Evolutionary conservation across 1,140 invertebrate species (phyloP).

Genomic region (Penaeus japonicus): DNA sequence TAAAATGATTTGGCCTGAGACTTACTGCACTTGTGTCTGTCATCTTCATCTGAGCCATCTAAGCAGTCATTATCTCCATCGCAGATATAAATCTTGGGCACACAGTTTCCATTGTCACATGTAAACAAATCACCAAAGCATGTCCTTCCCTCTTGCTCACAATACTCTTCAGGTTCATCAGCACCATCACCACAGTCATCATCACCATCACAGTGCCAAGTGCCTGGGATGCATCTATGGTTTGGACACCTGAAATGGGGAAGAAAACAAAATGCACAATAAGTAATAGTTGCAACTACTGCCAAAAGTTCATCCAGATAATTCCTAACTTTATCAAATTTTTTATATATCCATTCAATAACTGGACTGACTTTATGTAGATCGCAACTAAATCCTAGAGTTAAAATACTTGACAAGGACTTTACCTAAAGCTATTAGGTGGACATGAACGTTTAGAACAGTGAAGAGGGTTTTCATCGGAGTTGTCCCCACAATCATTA

Average conservation of each 20-base stretch:
- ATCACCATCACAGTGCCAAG: conserved; percentile 92
- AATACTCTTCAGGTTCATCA: conserved; percentile 80
- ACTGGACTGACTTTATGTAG: neutral
- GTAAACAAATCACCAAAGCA: conserved; percentile 95
- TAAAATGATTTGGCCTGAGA: conserved; percentile 59
- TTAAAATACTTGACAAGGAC: neutral
- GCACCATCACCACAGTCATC: conserved; percentile 89
- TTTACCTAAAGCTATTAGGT: conserved; percentile 81
- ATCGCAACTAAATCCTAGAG: neutral
- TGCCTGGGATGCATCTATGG: conserved; percentile 74
- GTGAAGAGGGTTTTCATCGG: conserved; percentile 89
- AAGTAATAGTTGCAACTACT: neutral
- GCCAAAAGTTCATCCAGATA: neutral
- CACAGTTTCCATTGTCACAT: conserved; percentile 92
- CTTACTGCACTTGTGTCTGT: conserved; percentile 87
- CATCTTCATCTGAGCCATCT: conserved; percentile 91
- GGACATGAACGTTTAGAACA: conserved; percentile 89
- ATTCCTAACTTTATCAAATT: neutral
- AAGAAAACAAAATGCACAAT: neutral
- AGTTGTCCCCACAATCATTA: conserved; percentile 95
- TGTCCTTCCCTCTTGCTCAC: conserved; percentile 90
- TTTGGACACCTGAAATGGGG: conserved; percentile 57
- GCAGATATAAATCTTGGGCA: conserved; percentile 95
- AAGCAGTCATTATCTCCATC: conserved; percentile 95
- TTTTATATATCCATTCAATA: too few relatives aligned